phyloP scores from a whole-genome alignment of 2,888 invertebrate species.

The Patella pellucida region DNA sequence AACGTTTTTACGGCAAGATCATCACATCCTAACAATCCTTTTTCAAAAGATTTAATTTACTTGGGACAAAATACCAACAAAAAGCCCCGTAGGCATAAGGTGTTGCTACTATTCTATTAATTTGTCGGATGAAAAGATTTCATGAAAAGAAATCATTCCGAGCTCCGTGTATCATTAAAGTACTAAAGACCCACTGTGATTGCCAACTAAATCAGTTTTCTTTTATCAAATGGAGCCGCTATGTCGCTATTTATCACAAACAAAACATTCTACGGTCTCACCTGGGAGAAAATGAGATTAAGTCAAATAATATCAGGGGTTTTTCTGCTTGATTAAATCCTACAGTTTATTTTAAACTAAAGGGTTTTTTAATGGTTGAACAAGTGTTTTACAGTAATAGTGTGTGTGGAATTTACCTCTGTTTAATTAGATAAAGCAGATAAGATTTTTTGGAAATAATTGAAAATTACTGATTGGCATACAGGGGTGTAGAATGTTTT shows the following conservation, averaged over 20 bases:
- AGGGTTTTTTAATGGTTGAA: too few species aligned
- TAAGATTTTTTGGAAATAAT: too few species aligned
- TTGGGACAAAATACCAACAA: not conserved
- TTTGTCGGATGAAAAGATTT: slow-evolving; percentile 5
- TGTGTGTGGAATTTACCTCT: too few species aligned
- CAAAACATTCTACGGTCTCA: not conserved
- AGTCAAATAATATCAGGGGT: not conserved
- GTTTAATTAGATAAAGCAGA: too few species aligned
- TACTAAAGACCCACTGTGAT: not conserved
- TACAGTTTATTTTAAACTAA: too few species aligned
- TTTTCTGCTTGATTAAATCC: not conserved
- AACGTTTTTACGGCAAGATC: not conserved
- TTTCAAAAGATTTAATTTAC: not conserved
- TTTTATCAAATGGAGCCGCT: not conserved
- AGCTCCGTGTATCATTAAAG: not conserved
- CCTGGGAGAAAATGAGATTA: not conserved
- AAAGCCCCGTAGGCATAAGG: not conserved
- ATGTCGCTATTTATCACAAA: not conserved
- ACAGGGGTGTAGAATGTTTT: too few species aligned
- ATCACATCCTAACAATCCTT: not conserved
- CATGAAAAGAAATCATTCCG: not conserved
- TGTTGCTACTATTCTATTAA: not conserved
- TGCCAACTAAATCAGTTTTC: not conserved
- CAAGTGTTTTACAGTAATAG: too few species aligned
- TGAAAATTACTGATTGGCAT: too few species aligned